Evolutionary conservation across 2,113 vertebrate genomes (phyloP), one percentile per base, ranked within the genome.

Genomic region (Mustela nigripes): DNA sequence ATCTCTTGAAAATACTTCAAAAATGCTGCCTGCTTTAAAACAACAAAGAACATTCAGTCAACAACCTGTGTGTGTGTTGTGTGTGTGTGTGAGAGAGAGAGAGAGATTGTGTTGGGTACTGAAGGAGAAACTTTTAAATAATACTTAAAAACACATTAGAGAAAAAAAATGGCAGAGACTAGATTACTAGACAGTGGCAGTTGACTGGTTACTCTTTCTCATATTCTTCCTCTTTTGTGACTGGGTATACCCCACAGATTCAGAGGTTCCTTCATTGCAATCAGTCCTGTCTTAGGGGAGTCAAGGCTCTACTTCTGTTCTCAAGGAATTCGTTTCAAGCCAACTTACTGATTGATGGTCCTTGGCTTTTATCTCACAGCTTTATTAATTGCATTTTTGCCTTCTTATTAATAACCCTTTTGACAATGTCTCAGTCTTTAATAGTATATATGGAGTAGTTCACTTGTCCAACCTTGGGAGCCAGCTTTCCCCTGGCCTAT

Each of bases 11-110:
- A 60, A 83, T 79, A 31, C 11, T 33, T 94, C 19, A 91, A 45
- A 14, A 19, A n/a, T 69, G 12, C 22, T 86, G 22, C 62, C 19
- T 48, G 11, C 76, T 58, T 93, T 89, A 81, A 96, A 97, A 94
- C n/a, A 80, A 42, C 5, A 88, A 62, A 79, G 14, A 71, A 60
- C 11, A 76, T 85, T 60, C 7, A 83, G 11, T 83, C 65, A 89
- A 2, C 53, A 62, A 87, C 4, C 10, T 39, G 81, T 21, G 60
- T 12, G 33, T 69, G 65, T 62, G 12, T 69, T 39, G 65, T 62
- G 14, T 71, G 39, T n/a, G 26, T 18, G 11, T 42, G 18, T 21
- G 56, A 58, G 58, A 58, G 56, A 58, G 26, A 56, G 14, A 85
- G 15, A 63, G 33, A n/a, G 63, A 65, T 36, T 69, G 12, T n/a